Conservation (phyloP, 2,888 invertebrate genomes). For the Idaea dimidiata region DNA sequence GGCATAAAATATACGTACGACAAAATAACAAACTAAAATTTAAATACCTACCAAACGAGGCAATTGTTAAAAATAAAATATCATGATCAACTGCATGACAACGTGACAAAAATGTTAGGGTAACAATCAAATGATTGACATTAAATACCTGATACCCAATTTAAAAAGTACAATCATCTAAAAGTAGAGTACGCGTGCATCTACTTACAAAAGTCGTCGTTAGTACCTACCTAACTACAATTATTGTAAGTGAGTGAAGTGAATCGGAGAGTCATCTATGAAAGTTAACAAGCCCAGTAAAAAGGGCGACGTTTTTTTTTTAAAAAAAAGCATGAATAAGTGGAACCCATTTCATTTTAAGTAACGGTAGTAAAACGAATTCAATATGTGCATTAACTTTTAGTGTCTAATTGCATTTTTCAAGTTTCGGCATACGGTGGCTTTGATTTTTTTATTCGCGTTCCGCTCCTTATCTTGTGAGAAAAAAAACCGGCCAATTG, state of each 20-base stretch:
- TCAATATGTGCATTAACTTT: background rate
- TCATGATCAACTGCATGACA: background rate
- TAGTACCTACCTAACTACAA: background rate
- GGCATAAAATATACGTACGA: too few relatives aligned
- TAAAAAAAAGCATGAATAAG: background rate
- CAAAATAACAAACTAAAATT: too few relatives aligned
- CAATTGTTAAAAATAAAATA: background rate
- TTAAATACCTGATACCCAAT: background rate
- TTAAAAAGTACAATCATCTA: background rate
- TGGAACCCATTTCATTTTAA: background rate
- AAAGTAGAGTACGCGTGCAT: constrained; percentile 1
- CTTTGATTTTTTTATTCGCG: background rate
- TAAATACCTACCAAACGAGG: background rate
- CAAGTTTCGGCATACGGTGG: background rate
- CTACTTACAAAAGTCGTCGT: background rate
- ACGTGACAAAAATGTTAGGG: background rate
- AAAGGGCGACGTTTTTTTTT: background rate
- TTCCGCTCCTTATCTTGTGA: too few relatives aligned
- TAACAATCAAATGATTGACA: constrained; percentile 1
- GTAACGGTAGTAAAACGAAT: background rate
- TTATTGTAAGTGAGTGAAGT: background rate
- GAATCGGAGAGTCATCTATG: background rate
- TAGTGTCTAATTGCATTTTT: background rate
- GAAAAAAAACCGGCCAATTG: too few relatives aligned
- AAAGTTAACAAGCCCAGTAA: background rate